These are phyloP conservation scores for Microdon myrmicae DNA, from an alignment of 2,888 invertebrate species.

Conservation along the genomic window DNA sequence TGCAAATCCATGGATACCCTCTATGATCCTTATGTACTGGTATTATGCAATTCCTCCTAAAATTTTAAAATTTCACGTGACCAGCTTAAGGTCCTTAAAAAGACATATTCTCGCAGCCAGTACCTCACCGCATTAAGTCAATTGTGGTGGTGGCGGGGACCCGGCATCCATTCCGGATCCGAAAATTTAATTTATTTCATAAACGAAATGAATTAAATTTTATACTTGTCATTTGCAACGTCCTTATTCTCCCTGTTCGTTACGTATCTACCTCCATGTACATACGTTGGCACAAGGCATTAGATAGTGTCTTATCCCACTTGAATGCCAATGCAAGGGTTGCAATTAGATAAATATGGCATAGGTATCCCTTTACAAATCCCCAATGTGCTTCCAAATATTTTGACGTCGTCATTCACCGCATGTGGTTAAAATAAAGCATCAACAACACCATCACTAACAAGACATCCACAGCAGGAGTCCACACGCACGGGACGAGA, in stretches of 20 bases:
- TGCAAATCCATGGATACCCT: constrained; percentile 12
- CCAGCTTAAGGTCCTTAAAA: constrained; percentile 28
- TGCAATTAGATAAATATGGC: constrained; percentile 19
- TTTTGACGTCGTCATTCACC: constrained; percentile 51
- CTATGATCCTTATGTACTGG: constrained; percentile 8
- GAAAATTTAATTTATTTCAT: constrained; percentile 43
- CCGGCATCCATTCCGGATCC: constrained; percentile 16
- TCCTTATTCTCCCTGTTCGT: neutral
- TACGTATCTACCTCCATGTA: too few relatives aligned
- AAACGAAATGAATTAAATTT: constrained; percentile 50
- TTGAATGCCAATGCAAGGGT: constrained; percentile 1
- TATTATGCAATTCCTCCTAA: neutral
- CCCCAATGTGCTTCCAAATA: constrained; percentile 47
- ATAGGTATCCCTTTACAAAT: constrained; percentile 24
- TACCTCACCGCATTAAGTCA: constrained; percentile 27
- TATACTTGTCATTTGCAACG: constrained; percentile 35
- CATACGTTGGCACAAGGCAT: too few relatives aligned
- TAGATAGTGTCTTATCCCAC: neutral
- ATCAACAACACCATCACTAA: constrained; percentile 37
- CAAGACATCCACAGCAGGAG: constrained; percentile 12
- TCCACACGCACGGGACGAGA: constrained; percentile 3
- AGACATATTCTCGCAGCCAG: constrained; percentile 21
- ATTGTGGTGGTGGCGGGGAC: too few relatives aligned
- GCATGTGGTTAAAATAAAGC: constrained; percentile 40
- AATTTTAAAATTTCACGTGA: constrained; percentile 29